These are phyloP conservation scores for Colaptes auratus DNA, from an alignment of 2,113 vertebrate species.

Conservation along the genomic window DNA sequence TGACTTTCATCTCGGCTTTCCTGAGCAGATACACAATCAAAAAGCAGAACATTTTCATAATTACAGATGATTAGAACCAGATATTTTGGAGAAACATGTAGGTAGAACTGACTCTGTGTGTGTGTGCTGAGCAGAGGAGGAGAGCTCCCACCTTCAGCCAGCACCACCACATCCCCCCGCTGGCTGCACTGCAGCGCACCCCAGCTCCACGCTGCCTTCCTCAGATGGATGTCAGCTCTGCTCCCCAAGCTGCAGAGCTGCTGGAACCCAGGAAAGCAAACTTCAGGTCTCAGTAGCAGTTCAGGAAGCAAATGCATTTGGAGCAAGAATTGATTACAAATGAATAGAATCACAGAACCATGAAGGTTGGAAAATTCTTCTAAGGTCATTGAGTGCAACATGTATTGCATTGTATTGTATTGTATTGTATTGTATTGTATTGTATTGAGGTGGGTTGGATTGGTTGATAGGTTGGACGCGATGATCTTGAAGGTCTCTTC, in stretches of 20 bases:
- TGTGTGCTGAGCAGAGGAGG: rapidly evolving
- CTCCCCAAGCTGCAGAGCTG: background rate
- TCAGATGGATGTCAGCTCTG: background rate
- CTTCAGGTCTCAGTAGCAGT: background rate
- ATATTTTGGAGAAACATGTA: background rate
- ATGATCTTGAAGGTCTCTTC: no score
- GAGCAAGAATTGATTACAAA: background rate
- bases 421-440: no score
- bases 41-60: constrained; percentile 54
- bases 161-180: background rate
- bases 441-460: no score
- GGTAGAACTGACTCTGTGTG: background rate
- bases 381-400: no score
- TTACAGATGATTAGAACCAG: constrained; percentile 45
- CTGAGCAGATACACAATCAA: constrained; percentile 30
- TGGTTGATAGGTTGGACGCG: no score
- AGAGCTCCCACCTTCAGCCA: background rate
- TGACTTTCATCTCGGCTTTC: constrained; percentile 63
- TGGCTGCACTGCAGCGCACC: rapidly evolving
- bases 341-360: no score
- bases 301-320: background rate
- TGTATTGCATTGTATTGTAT: no score
- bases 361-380: no score
- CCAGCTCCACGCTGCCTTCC: rapidly evolving
- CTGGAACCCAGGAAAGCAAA: background rate